Evolutionary conservation across 2,888 invertebrate genomes (phyloP), one percentile per base, ranked within the genome.

Genomic region (Octodonta nipae): DNA sequence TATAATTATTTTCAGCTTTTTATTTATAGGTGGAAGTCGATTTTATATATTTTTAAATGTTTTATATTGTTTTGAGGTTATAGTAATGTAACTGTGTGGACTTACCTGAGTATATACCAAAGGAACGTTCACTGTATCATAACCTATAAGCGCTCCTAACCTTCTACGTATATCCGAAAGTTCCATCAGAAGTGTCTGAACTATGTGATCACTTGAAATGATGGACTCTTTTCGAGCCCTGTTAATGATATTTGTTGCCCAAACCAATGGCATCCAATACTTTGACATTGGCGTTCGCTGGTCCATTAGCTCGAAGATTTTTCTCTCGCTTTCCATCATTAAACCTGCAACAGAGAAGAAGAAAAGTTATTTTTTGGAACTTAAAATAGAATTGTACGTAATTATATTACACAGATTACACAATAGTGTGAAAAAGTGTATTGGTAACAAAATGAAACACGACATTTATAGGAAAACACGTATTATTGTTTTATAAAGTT

Each of bases 241-340:
- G 61, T 87, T 86, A 44, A 89, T 85, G 41, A 89, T 84, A 57
- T 87, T 87, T 4, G 87, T 86, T 25, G 88, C 88, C 89, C 89
- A 89, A 10, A 87, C 86, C 31, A 88, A 64, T 0, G 89, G 89
- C 82, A 89, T 84, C 88, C 88, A 89, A 57, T 88, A 89, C 65
- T 80, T 80, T 8, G 86, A 83, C 82, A 88, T 88, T 3, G 83
- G 82, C 47, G 85, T 85, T 58, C 87, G 86, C 8, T 78, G 78
- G 56, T 88, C 84, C 76, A 89, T 78, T 54, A 83, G 75, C 58
- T 89, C 88, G 56, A 89, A 86, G 32, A 89, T 86, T 59, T 87
- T 86, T 61, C 81, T 78, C 61, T 89, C 89, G 46, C 85, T 86
- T 55, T 88, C 86, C 66, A 87, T 71, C 85, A 89, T 85, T 27